Percentiles rank a stretch among this genome's conserved stretches.
phyloP scores from a whole-genome alignment of 2,888 invertebrate species.

The Leptogaster cylindrica region DNA sequence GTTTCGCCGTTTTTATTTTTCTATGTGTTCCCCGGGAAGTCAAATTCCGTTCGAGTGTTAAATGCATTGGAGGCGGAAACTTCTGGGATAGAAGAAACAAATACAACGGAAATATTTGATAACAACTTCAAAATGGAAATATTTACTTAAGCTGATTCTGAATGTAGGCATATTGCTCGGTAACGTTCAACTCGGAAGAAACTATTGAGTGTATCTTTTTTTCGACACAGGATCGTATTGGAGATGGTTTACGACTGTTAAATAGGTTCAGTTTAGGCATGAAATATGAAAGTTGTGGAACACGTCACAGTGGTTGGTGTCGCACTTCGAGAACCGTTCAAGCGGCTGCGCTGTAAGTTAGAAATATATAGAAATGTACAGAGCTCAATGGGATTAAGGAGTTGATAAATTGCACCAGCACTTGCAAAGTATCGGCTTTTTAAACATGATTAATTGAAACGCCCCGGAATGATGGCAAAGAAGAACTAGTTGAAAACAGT shows the following conservation, averaged over 20 bases:
- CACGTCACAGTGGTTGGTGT: background rate
- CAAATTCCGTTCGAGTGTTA: conserved; percentile 24
- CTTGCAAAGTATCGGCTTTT: too few species aligned
- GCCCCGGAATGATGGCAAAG: too few species aligned
- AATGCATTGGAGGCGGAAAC: conserved; percentile 10
- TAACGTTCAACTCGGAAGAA: background rate
- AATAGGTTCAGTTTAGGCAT: conserved; percentile 30
- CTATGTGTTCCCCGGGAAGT: background rate
- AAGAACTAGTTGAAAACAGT: too few species aligned
- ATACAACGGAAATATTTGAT: conserved; percentile 18
- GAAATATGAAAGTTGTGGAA: conserved; percentile 33
- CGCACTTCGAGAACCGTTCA: background rate
- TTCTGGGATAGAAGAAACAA: conserved; percentile 1
- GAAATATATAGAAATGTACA: conserved; percentile 2
- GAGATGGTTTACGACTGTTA: conserved; percentile 18
- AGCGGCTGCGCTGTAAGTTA: background rate
- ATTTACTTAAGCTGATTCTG: conserved; percentile 30
- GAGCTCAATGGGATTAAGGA: conserved; percentile 23
- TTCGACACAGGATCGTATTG: background rate
- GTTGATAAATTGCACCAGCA: conserved; percentile 13
- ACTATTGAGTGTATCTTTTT: background rate
- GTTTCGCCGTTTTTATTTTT: background rate
- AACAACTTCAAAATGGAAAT: conserved; percentile 26
- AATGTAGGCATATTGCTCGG: background rate
- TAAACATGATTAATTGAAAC: conserved; percentile 8